phyloP scores from a whole-genome alignment of 37 sponge, comb jelly and placozoan species.

The Spongilla lacustris region DNA sequence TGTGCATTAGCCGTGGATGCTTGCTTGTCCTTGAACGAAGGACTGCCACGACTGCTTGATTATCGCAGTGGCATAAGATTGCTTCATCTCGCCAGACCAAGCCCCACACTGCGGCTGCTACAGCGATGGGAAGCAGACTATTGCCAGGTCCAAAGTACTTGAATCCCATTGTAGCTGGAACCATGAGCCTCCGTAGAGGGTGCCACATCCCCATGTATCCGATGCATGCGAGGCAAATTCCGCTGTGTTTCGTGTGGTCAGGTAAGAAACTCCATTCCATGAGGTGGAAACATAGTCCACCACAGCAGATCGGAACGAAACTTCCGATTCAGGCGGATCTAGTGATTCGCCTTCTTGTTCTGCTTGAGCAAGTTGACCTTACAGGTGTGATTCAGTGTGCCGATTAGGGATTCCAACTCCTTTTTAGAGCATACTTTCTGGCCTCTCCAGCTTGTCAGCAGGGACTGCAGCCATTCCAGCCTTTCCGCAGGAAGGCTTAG shows the following conservation, averaged over 20 bases:
- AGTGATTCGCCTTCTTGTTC: slow-evolving; percentile 23
- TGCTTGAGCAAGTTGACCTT: slow-evolving; percentile 14
- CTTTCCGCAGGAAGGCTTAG: slow-evolving; percentile 5
- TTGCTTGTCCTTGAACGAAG: slow-evolving; percentile 3
- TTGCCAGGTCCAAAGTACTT: neutral
- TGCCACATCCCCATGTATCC: slow-evolving; percentile 36
- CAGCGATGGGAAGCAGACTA: slow-evolving; percentile 3
- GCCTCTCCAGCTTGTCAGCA: too few species aligned
- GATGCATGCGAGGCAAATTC: neutral
- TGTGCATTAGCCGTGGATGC: slow-evolving; percentile 4
- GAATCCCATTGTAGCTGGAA: slow-evolving; percentile 41
- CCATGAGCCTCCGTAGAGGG: slow-evolving; percentile 17
- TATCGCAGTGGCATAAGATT: slow-evolving; percentile 18
- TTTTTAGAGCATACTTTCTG: slow-evolving; percentile 6
- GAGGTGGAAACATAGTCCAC: slow-evolving; percentile 41
- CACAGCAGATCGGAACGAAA: slow-evolving; percentile 52
- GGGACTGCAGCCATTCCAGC: slow-evolving; percentile 17
- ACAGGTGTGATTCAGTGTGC: slow-evolving; percentile 28
- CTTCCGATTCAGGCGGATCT: slow-evolving; percentile 43
- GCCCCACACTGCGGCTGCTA: slow-evolving; percentile 30
- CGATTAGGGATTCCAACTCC: slow-evolving; percentile 22
- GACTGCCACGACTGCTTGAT: neutral
- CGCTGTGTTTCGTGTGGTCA: neutral
- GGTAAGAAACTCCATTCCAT: slow-evolving; percentile 2
- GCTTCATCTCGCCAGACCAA: neutral